These are phyloP conservation scores for Ellobius talpinus DNA, from an alignment of 2,113 vertebrate species.

Conservation along the genomic window DNA sequence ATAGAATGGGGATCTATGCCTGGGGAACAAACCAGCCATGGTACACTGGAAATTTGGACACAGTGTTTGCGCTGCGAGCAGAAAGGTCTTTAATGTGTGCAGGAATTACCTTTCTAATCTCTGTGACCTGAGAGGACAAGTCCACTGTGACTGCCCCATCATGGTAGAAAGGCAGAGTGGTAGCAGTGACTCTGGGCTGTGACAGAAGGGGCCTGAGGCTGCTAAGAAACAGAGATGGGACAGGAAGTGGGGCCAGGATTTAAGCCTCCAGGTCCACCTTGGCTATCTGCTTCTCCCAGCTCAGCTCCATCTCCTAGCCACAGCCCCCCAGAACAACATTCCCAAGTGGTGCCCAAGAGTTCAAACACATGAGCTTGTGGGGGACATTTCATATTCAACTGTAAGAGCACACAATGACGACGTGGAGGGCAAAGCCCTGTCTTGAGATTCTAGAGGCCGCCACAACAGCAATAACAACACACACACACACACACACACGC, in stretches of 20 bases:
- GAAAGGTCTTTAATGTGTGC: not conserved
- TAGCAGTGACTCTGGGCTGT: too few species aligned
- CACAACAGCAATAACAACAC: not conserved
- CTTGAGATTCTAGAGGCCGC: not conserved
- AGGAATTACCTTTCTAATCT: too few species aligned
- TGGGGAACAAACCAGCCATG: not conserved
- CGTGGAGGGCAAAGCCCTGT: not conserved
- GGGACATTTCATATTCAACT: not conserved
- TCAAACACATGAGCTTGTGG: not conserved
- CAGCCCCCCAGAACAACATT: not conserved
- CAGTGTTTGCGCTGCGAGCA: not conserved
- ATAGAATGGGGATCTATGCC: not conserved
- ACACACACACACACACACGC: not conserved
- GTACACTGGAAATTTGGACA: not conserved
- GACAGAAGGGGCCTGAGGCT: not conserved
- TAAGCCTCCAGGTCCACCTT: not conserved
- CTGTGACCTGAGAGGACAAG: too few species aligned
- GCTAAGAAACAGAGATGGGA: not conserved
- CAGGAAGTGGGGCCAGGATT: not conserved
- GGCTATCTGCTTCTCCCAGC: not conserved
- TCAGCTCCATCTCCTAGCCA: not conserved
- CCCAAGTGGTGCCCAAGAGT: not conserved
- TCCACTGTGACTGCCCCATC: too few species aligned
- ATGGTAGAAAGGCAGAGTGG: not conserved
- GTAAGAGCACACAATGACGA: too few species aligned